These are phyloP conservation scores for Tanypteryx hageni DNA, from an alignment of 2,888 invertebrate genomes.

Conservation along the genomic window DNA sequence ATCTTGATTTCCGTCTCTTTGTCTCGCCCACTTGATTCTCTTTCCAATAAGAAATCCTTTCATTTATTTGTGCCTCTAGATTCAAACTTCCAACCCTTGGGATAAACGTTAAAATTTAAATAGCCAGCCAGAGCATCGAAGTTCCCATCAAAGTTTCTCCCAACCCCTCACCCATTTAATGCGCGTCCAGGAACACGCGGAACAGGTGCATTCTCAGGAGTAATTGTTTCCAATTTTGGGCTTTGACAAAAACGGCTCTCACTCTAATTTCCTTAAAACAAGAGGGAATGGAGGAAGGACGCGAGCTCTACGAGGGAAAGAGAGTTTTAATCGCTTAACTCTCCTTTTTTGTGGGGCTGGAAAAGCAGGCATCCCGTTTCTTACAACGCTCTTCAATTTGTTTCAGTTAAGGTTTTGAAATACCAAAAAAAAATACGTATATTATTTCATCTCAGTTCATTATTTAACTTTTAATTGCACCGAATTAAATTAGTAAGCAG, in stretches of 20 bases:
- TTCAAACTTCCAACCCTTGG: neutral
- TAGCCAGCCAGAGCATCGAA: neutral
- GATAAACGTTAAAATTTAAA: neutral
- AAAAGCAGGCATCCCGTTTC: too few species aligned
- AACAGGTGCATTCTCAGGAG: slow-evolving; percentile 38
- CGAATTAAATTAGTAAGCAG: too few species aligned
- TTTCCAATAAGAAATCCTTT: neutral
- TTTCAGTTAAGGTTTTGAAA: too few species aligned
- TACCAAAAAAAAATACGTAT: too few species aligned
- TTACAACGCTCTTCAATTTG: too few species aligned
- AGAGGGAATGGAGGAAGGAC: neutral
- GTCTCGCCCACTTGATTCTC: neutral
- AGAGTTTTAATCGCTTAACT: neutral
- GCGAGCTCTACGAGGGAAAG: neutral
- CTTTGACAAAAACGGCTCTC: slow-evolving; percentile 47
- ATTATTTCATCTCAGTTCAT: too few species aligned
- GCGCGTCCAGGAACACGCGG: neutral
- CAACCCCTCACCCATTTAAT: neutral
- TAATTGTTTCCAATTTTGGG: slow-evolving; percentile 47
- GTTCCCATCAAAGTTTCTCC: too few species aligned
- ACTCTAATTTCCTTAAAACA: neutral
- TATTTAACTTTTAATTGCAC: too few species aligned
- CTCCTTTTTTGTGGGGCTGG: neutral
- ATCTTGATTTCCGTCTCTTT: neutral
- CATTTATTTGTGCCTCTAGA: neutral